Percentiles rank a stretch among this genome's conserved stretches.
These are phyloP conservation scores for Onychomys arenicola DNA, from an alignment of 2,797 vertebrate genomes.

Conservation along the genomic window DNA sequence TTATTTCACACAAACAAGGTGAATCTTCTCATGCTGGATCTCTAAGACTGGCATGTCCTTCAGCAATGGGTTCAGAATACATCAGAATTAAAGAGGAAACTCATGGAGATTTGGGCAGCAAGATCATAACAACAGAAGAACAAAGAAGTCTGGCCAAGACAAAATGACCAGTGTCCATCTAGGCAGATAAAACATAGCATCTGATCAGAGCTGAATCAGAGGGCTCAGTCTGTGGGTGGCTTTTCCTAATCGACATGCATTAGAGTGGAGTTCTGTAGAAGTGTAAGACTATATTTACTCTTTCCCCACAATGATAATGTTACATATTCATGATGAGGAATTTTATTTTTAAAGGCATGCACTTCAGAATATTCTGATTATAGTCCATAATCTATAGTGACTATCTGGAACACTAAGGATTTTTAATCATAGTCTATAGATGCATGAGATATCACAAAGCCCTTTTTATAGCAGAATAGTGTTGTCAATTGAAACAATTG, in stretches of 20 bases:
- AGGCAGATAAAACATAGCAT: neutral
- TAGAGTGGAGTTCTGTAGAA: neutral
- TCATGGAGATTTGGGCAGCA: neutral
- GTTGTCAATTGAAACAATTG: conserved; percentile 23
- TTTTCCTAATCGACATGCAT: neutral
- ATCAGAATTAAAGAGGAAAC: neutral
- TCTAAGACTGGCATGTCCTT: neutral
- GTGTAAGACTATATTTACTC: neutral
- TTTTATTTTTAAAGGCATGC: neutral
- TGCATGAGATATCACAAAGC: neutral
- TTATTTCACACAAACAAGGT: neutral
- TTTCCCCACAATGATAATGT: conserved; percentile 1
- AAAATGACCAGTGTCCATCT: neutral
- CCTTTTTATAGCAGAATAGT: neutral
- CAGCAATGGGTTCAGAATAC: neutral
- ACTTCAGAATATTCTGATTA: neutral
- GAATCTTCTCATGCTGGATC: neutral
- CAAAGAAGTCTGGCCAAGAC: neutral
- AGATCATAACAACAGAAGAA: neutral
- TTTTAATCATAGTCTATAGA: conserved; percentile 15
- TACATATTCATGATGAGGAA: neutral
- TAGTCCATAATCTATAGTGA: conserved; percentile 27
- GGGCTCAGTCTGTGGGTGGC: neutral
- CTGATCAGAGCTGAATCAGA: neutral
- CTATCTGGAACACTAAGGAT: neutral